Percentiles rank a stretch among this genome's conserved stretches.
Conservation (phyloP, 2,797 vertebrate genomes). For the Sebastes jordani region DNA sequence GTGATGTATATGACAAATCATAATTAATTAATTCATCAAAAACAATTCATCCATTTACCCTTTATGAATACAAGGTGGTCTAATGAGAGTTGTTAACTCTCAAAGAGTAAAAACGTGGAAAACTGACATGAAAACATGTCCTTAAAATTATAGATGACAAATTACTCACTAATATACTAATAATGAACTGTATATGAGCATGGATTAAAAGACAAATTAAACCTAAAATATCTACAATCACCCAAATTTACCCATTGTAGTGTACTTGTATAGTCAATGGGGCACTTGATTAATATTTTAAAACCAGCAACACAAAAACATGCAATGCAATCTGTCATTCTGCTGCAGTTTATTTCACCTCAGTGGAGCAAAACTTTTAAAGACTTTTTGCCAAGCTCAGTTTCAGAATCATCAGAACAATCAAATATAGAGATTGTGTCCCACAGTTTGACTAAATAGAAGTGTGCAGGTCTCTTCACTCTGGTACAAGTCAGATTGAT, state of each 20-base stretch:
- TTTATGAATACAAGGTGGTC: not conserved
- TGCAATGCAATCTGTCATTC: not conserved
- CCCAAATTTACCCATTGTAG: not conserved
- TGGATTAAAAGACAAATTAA: not conserved
- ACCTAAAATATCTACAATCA: not conserved
- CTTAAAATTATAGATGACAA: not conserved
- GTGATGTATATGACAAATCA: not conserved
- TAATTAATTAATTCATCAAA: not conserved
- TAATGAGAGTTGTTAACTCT: not conserved
- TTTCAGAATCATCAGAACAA: not conserved
- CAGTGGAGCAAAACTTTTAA: not conserved
- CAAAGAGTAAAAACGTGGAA: not conserved
- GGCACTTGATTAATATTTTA: not conserved
- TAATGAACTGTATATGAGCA: not conserved
- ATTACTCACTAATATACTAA: not conserved
- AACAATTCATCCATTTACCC: not conserved
- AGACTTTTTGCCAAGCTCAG: not conserved
- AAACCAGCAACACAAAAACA: not conserved
- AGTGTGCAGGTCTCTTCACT: not conserved
- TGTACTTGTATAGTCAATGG: not conserved
- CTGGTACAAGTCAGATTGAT: not conserved
- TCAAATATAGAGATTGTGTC: not conserved
- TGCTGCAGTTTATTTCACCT: not conserved
- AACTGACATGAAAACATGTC: not conserved
- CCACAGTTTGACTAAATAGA: not conserved